Evolutionary conservation across 2,888 invertebrate genomes (phyloP), one percentile per base, ranked within the genome.

Genomic region (Xestia ashworthii): DNA sequence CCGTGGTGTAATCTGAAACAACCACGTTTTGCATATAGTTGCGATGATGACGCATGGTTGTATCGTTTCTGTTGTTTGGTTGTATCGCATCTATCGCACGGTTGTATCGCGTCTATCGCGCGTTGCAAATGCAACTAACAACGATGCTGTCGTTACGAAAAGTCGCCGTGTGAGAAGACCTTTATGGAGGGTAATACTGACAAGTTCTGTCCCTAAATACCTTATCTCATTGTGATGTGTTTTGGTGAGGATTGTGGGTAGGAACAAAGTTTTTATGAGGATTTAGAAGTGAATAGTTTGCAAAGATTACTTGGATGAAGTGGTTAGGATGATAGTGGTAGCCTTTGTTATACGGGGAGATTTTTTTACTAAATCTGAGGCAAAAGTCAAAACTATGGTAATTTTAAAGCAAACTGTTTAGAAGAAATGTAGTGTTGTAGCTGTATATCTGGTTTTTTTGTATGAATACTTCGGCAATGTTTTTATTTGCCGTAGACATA

Each of bases 191-290:
- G 46, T 72, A 71, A 76, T 50, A 66, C 68, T 53, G 65, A 83
- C 58, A 80, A 82, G 50, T 65, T 69, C 14, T 67, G 25, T 32
- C 67, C 46, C 55, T 71, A 76, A 82, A 83, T 85, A 75, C 76
- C 78, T 78, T 84, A 81, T 78, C 55, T 71, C 66, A 70, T 84
- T 82, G 84, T 88, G 77, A 48, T 71, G 41, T 75, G 44, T 69
- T 72, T 71, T 71, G 48, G 74, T n/a, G 19, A 19, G 50, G 50
- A 65, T 71, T 76, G 25, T 22, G 68, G 14, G 38, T 60, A 32
- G 22, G n/a, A 25, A 12, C 32, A 62, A 11, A 4, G 60, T 50
- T 74, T 81, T 85, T 82, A n/a, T 82, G 66, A 53, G 83, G 83
- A 74, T 78, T 78, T 65, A 48, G 16, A 64, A 38, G 22, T 82